Evolutionary conservation across 1,140 invertebrate genomes (phyloP), one percentile per base, ranked within the genome.

Genomic region (Neoseiulus cucumeris): DNA sequence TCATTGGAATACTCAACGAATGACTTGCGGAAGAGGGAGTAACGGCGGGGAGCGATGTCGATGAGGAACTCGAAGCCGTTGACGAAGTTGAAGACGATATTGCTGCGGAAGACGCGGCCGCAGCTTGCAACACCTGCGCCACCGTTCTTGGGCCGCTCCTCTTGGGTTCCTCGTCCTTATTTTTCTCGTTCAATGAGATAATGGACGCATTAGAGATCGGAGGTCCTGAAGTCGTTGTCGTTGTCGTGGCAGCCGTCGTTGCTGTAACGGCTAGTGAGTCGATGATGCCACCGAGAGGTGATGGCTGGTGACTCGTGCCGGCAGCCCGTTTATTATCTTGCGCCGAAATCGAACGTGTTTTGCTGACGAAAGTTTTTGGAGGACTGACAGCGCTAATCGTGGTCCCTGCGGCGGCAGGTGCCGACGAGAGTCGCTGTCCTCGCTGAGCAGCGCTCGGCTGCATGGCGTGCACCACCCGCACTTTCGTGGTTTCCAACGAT

Each of bases 391-490:
- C 25, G 22, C 25, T 59, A 17, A 17, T 25, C 51, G 51, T 33
- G 14, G 18, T 25, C 18, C 18, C 20, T 14, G 33, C 12, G 22
- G 51, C n/a, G 2, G 22, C 22, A 25, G 51, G 51, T 33, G 51
- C 22, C 22, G 51, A 59, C n/a, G 51, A 17, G 22, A 59, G 51
- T 17, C 51, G 51, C 22, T 59, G 51, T 14, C 17, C 33, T 25
- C 51, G 51, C 17, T 59, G 17, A 25, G 51, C 22, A 14, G 51
- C 45, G 18, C 18, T 6, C 45, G 45, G 4, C 51, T 59, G 51
- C 51, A 59, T 33, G 51, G 51, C 51, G 25, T 59, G 51, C 51
- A 59, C 51, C 25, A 59, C 51, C 51, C 25, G 33, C n/a, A 59
- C 51, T 25, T 25, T 59, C 14, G 25, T 12, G 22, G 4, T 39